Percentiles rank a stretch among this genome's conserved stretches.
Evolutionary conservation across 2,888 invertebrate species (phyloP).

Genomic region (Conus canariensis): DNA sequence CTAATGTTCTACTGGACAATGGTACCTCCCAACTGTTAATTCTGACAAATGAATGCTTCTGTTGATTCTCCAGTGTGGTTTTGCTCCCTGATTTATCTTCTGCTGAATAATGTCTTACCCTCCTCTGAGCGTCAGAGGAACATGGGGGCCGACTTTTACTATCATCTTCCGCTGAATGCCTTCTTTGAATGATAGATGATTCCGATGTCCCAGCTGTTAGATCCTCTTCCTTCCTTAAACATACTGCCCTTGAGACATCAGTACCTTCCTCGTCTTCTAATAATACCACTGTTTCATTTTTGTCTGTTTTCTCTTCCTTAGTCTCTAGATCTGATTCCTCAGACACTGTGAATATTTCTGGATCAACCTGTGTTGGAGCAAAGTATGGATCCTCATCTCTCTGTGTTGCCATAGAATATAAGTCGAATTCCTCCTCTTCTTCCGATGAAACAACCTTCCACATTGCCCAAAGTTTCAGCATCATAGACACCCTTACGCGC

Average conservation of each 20-base stretch:
- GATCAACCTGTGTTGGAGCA: slow-evolving; percentile 28
- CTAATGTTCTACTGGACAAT: not conserved
- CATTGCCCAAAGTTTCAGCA: not conserved
- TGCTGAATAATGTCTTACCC: not conserved
- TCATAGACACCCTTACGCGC: not conserved
- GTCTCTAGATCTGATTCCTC: not conserved
- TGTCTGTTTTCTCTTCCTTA: not conserved
- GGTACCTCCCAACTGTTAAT: not conserved
- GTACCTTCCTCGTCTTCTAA: not conserved
- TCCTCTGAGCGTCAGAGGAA: not conserved
- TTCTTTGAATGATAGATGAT: not conserved
- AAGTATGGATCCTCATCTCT: slow-evolving; percentile 24
- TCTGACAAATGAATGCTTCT: not conserved
- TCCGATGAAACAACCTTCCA: not conserved
- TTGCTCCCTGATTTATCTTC: not conserved
- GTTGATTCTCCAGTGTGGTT: not conserved
- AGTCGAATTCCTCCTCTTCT: not conserved
- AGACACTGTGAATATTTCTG: not conserved
- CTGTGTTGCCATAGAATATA: slow-evolving; percentile 1
- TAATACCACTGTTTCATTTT: not conserved
- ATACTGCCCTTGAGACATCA: not conserved
- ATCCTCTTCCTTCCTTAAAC: not conserved
- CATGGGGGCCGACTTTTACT: not conserved
- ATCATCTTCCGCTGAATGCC: not conserved
- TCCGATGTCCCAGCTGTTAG: not conserved